Conservation (phyloP, 2,113 vertebrate species). For the Sigmodon hispidus region DNA sequence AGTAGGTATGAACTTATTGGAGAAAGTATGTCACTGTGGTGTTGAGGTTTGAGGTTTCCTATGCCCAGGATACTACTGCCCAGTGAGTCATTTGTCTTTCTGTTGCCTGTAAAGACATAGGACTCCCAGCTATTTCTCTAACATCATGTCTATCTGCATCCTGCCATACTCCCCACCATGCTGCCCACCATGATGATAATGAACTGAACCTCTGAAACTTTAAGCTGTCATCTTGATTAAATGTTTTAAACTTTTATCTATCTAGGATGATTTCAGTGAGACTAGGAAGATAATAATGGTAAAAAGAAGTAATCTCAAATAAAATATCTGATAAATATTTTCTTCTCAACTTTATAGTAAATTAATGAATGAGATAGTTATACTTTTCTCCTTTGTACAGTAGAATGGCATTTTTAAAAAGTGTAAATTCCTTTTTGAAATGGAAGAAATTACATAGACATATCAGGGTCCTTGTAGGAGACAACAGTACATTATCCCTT, state of each 20-base stretch:
- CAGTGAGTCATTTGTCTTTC: neutral
- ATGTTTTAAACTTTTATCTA: neutral
- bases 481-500: neutral
- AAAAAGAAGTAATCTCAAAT: neutral
- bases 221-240: neutral
- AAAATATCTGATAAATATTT: neutral
- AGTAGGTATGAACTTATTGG: neutral
- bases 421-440: neutral
- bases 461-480: neutral
- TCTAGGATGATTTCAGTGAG: neutral
- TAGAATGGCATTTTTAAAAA: neutral
- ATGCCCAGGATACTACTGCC: neutral
- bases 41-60: neutral
- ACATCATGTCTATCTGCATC: neutral
- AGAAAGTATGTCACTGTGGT: neutral
- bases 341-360: neutral
- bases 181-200: neutral
- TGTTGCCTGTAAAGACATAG: neutral
- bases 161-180: neutral
- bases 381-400: neutral
- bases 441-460: neutral
- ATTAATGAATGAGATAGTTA: neutral
- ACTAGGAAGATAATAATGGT: neutral
- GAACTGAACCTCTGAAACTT: neutral
- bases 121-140: neutral